These are phyloP conservation scores for Pseudorhiza aurosa DNA, from an alignment of 30 jellyfish, hydroid and myxozoan species.

Conservation along the genomic window DNA sequence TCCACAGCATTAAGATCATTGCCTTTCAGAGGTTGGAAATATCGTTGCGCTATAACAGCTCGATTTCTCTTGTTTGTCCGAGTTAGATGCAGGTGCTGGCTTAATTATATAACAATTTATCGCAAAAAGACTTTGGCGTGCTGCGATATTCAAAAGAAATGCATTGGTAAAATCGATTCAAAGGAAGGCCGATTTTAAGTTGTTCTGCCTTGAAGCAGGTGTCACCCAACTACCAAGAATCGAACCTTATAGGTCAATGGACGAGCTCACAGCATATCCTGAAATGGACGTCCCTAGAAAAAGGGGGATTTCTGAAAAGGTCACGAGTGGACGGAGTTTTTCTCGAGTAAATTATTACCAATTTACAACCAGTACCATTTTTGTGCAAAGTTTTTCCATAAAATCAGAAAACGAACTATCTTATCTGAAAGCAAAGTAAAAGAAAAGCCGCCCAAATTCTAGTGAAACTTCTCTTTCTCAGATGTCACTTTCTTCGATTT, in stretches of 20 bases:
- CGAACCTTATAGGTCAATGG: conserved; percentile 18
- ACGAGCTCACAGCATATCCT: not conserved
- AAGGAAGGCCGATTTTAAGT: conserved; percentile 37
- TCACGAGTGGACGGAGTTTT: too few species aligned
- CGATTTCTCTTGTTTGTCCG: conserved; percentile 6
- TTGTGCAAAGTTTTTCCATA: too few species aligned
- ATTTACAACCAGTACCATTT: too few species aligned
- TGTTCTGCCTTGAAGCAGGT: conserved; percentile 28
- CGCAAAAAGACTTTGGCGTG: conserved; percentile 46
- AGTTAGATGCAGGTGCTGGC: conserved; percentile 53
- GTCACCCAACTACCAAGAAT: conserved; percentile 11
- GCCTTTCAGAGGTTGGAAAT: not conserved
- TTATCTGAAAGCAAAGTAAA: too few species aligned
- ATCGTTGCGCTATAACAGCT: conserved; percentile 9
- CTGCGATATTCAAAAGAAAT: conserved; percentile 51
- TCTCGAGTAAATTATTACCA: too few species aligned
- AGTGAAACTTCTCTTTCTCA: too few species aligned
- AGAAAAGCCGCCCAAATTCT: too few species aligned
- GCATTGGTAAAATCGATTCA: conserved; percentile 22
- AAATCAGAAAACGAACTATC: too few species aligned
- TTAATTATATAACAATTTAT: conserved; percentile 36
- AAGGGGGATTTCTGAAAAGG: too few species aligned
- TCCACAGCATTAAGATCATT: too few species aligned
- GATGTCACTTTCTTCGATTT: too few species aligned
- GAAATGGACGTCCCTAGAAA: too few species aligned